These are phyloP conservation scores for Argyresthia albistria DNA, from an alignment of 2,888 invertebrate species.

Conservation along the genomic window DNA sequence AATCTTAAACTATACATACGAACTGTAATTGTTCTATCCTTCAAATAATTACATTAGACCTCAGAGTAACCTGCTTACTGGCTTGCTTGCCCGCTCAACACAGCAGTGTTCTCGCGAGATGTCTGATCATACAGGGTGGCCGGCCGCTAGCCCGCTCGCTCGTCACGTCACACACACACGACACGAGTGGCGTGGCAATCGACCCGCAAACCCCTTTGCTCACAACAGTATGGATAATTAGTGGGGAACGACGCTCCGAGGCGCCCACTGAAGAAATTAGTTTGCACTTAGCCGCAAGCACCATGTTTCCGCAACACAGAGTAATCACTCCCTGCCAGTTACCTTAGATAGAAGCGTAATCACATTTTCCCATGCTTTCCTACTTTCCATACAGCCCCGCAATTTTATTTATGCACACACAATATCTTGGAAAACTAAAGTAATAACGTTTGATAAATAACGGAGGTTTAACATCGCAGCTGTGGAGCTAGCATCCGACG, in stretches of 20 bases:
- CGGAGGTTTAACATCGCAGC: not conserved
- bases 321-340: conserved; percentile 4
- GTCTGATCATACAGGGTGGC: not conserved
- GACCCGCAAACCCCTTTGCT: conserved; percentile 39
- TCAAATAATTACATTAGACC: too few relatives aligned
- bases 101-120: too few relatives aligned
- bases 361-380: conserved; percentile 2
- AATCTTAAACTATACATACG: too few relatives aligned
- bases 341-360: not conserved
- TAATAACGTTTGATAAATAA: not conserved
- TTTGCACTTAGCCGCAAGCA: conserved; percentile 20
- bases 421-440: not conserved
- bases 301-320: conserved; percentile 20
- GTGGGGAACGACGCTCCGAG: conserved; percentile 23
- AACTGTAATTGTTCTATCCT: too few relatives aligned
- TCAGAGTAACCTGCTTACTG: too few relatives aligned
- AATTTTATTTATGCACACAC: not conserved
- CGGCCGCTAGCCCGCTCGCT: not conserved
- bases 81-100: too few relatives aligned
- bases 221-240: conserved; percentile 35
- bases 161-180: conserved; percentile 6
- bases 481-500: not conserved
- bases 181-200: conserved; percentile 19
- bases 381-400: not conserved
- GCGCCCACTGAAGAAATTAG: conserved; percentile 28